phyloP scores from a whole-genome alignment of 2,113 vertebrate species.

The Oncorhynchus gorbuscha region DNA sequence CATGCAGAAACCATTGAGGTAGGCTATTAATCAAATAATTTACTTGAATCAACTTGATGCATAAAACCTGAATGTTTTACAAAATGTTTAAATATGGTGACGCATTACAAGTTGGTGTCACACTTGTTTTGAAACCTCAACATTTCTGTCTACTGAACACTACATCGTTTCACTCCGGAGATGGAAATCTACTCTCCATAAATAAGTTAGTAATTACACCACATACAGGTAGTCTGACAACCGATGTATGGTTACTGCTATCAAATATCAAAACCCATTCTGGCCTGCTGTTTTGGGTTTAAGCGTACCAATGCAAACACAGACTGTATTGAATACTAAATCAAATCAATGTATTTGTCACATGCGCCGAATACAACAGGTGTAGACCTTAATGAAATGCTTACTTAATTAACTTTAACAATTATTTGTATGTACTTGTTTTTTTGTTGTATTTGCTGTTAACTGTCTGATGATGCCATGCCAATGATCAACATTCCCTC shows the following conservation, averaged over 20 bases:
- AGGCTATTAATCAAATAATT: constrained; percentile 4
- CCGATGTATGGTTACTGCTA: background rate
- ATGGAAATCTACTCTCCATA: background rate
- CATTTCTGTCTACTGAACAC: too few species aligned
- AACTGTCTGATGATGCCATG: too few species aligned
- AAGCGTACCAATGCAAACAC: background rate
- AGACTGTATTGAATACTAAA: background rate
- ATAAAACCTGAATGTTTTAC: too few species aligned
- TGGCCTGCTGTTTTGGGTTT: background rate
- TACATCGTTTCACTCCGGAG: background rate
- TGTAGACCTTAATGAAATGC: too few species aligned
- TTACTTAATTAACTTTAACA: too few species aligned
- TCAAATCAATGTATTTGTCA: too few species aligned
- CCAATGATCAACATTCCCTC: too few species aligned
- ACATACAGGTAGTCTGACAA: background rate
- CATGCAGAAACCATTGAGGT: constrained; percentile 88
- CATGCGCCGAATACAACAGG: too few species aligned
- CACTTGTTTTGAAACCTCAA: too few species aligned
- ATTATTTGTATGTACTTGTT: background rate
- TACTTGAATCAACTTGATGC: too few species aligned
- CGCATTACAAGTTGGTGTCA: too few species aligned
- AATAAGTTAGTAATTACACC: background rate
- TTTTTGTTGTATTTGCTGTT: background rate
- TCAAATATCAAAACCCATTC: background rate
- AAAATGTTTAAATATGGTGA: too few species aligned